Evolutionary conservation across 2,797 vertebrate species (phyloP).

Genomic region (Sebastiscus albofasciatus): DNA sequence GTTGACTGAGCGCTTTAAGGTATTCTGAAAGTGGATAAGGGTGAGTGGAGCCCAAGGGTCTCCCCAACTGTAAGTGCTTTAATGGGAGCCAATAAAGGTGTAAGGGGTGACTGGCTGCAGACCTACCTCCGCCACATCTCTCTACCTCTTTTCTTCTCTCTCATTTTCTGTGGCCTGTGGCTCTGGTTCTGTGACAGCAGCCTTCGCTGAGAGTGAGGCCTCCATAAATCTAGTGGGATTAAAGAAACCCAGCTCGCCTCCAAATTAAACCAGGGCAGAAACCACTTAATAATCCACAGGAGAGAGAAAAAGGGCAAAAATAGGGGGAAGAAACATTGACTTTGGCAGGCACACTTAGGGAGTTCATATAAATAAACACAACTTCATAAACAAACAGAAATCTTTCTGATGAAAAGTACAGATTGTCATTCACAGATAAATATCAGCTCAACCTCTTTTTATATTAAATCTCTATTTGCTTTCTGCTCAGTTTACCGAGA

Average conservation of each 20-base stretch:
- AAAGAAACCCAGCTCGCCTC: slow-evolving; percentile 56
- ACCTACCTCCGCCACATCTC: slow-evolving; percentile 19
- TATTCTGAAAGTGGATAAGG: slow-evolving; percentile 60
- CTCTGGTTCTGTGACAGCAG: slow-evolving; percentile 27
- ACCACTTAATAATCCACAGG: slow-evolving; percentile 64
- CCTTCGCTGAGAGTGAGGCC: slow-evolving; percentile 22
- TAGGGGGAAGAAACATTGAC: neutral
- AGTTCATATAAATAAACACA: slow-evolving; percentile 30
- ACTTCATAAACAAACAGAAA: slow-evolving; percentile 40
- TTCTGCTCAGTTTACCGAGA: slow-evolving; percentile 41
- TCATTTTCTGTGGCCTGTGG: slow-evolving; percentile 40
- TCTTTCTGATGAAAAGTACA: slow-evolving; percentile 19
- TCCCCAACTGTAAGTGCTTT: slow-evolving; percentile 65
- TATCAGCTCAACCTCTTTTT: slow-evolving; percentile 18
- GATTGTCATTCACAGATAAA: slow-evolving; percentile 32
- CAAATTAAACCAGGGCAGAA: slow-evolving; percentile 64
- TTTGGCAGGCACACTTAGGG: slow-evolving; percentile 39
- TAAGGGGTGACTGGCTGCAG: slow-evolving; percentile 47
- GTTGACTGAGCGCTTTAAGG: slow-evolving; percentile 58
- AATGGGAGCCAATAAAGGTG: slow-evolving; percentile 63
- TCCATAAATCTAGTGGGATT: slow-evolving; percentile 66
- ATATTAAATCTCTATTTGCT: slow-evolving; percentile 48
- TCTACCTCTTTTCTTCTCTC: slow-evolving; percentile 7
- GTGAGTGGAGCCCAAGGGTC: slow-evolving; percentile 45
- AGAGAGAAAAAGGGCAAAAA: slow-evolving; percentile 5